A percentile compares a stretch with the other conserved stretches of the same genome.
phyloP scores from a whole-genome alignment of 2,113 vertebrate species.

The Coturnix japonica region DNA sequence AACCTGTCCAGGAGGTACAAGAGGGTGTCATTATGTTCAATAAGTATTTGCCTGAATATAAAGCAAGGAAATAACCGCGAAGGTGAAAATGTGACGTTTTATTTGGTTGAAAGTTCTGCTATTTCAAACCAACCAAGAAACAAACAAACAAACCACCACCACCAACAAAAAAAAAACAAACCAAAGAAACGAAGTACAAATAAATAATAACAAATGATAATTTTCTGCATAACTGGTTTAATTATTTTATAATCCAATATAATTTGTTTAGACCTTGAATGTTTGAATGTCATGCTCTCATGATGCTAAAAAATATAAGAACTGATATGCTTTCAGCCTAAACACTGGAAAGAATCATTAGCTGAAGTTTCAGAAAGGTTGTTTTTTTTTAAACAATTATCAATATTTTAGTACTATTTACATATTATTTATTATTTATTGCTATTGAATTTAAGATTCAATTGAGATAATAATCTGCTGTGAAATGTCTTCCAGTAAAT shows the following conservation, averaged over 20 bases:
- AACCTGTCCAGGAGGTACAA: background rate
- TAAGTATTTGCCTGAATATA: background rate
- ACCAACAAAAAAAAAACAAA: no score
- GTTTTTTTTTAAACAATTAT: background rate
- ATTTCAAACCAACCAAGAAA: background rate
- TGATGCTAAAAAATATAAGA: background rate
- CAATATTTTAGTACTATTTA: background rate
- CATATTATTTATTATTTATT: background rate
- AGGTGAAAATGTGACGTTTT: background rate
- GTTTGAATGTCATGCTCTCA: background rate
- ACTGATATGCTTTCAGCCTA: background rate
- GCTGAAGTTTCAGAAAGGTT: background rate
- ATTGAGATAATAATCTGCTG: background rate
- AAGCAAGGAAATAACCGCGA: background rate
- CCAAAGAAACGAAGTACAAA: background rate
- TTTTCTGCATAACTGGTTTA: background rate
- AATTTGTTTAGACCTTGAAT: background rate
- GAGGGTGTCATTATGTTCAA: background rate
- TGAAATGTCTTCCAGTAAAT: background rate
- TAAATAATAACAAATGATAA: background rate
- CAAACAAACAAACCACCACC: no score
- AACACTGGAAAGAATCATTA: background rate
- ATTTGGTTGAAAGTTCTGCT: background rate
- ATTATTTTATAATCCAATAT: background rate
- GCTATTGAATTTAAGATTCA: background rate